A percentile compares a stretch with the other conserved stretches of the same genome.
These are phyloP conservation scores for Pontoporia blainvillei DNA, from an alignment of 2,113 vertebrate genomes.

Conservation along the genomic window DNA sequence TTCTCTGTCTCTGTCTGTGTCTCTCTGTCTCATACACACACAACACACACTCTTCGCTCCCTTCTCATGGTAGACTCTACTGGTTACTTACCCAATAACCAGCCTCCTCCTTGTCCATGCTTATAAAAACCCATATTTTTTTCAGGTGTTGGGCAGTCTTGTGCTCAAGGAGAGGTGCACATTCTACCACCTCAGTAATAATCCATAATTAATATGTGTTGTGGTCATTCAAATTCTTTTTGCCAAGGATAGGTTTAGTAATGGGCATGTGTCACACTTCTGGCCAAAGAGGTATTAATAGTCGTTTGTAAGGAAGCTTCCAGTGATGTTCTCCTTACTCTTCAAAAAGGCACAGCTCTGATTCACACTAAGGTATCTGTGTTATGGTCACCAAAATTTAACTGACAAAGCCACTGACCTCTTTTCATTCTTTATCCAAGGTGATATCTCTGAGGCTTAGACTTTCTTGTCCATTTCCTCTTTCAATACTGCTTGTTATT, in stretches of 20 bases:
- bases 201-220: neutral
- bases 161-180: fast-evolving
- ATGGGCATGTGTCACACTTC: neutral
- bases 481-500: neutral
- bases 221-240: neutral
- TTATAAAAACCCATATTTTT: neutral
- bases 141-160: neutral
- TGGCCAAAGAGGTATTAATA: neutral
- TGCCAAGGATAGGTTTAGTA: neutral
- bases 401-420: neutral
- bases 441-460: neutral
- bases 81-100: neutral
- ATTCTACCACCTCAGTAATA: neutral
- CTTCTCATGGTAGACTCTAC: neutral
- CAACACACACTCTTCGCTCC: neutral
- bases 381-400: neutral
- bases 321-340: neutral
- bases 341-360: neutral
- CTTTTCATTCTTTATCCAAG: neutral
- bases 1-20: neutral
- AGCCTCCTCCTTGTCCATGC: neutral
- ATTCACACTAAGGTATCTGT: neutral
- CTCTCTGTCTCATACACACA: neutral
- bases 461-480: neutral
- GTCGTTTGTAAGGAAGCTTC: neutral